Evolutionary conservation across 1,140 invertebrate genomes (phyloP).

Genomic region (Panonychus citri): DNA sequence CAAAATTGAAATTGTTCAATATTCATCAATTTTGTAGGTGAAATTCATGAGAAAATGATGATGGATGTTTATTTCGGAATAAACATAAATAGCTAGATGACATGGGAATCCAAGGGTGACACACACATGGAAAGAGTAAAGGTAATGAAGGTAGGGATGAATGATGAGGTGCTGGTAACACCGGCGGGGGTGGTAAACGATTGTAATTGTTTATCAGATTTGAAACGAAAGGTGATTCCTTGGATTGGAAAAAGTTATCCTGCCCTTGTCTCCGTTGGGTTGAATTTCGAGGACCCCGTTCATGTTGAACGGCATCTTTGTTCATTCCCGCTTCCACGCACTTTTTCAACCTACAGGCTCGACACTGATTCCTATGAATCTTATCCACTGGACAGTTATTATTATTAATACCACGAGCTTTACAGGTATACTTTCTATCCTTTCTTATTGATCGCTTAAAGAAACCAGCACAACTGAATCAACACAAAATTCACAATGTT

Average conservation of each 20-base stretch:
- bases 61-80: no score
- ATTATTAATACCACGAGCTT: constrained; percentile 53
- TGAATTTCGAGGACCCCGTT: constrained; percentile 61
- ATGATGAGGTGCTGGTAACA: neutral
- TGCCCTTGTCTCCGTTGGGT: constrained; percentile 43
- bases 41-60: no score
- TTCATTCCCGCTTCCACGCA: constrained; percentile 34
- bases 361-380: constrained; percentile 41
- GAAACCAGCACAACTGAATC: constrained; percentile 52
- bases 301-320: constrained; percentile 74
- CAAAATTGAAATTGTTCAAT: no score
- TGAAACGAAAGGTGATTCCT: no score
- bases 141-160: neutral
- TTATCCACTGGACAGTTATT: constrained; percentile 70
- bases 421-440: constrained; percentile 81
- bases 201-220: no score
- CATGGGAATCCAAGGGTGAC: no score
- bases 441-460: constrained; percentile 89
- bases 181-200: neutral
- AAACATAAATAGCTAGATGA: no score
- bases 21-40: no score
- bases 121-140: no score
- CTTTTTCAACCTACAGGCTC: constrained; percentile 29
- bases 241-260: neutral
- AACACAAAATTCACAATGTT: no score